Evolutionary conservation across 2,797 vertebrate species (phyloP).

Genomic region (Microctenopoma lineatum): DNA sequence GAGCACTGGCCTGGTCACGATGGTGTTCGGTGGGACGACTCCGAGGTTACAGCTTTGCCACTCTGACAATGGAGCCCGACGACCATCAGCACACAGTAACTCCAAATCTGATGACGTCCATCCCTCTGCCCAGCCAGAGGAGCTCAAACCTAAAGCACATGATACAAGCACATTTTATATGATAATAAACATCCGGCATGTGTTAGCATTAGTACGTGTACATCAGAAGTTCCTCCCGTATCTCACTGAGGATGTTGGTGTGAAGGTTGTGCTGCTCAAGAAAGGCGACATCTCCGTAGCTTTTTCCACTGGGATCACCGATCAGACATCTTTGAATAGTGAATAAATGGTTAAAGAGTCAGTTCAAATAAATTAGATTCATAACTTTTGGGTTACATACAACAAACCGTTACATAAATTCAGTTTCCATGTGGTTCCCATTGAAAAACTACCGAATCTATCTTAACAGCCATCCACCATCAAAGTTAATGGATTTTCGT

Average conservation of each 20-base stretch:
- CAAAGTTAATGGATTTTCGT: too few relatives aligned
- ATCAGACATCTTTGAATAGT: conserved; percentile 85
- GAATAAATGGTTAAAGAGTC: neutral
- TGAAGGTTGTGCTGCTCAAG: conserved; percentile 90
- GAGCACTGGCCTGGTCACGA: conserved; percentile 91
- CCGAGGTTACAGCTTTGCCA: conserved; percentile 91
- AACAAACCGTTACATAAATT: too few relatives aligned
- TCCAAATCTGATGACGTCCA: conserved; percentile 84
- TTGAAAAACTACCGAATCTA: too few relatives aligned
- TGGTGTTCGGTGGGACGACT: conserved; percentile 84
- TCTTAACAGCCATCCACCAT: too few relatives aligned
- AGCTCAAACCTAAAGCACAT: conserved; percentile 79
- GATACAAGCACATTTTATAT: neutral
- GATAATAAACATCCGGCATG: neutral
- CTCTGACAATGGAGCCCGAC: conserved; percentile 82
- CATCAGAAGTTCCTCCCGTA: neutral
- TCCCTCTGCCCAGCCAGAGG: conserved; percentile 86
- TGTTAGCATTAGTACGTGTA: neutral
- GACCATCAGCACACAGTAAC: conserved; percentile 86
- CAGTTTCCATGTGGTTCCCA: too few relatives aligned
- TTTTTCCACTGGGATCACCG: conserved; percentile 89
- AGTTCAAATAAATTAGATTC: conserved; percentile 10
- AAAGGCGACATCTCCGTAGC: conserved; percentile 91
- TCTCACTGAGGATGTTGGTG: conserved; percentile 87
- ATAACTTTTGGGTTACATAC: too few relatives aligned